These are phyloP conservation scores for Melinaea marsaeus DNA, from an alignment of 2,888 invertebrate genomes.

Conservation along the genomic window DNA sequence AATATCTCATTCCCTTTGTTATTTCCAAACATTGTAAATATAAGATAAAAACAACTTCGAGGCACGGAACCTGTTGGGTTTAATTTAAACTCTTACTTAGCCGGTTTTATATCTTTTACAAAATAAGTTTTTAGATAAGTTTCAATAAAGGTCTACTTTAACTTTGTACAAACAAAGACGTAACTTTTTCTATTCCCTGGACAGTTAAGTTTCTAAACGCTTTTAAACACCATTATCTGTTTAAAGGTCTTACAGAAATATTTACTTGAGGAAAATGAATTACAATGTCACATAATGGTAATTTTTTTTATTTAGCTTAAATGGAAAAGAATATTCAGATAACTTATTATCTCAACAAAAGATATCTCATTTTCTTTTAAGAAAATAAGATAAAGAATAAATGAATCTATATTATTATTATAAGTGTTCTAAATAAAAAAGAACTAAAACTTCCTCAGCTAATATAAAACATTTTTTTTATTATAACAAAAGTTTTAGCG, in stretches of 20 bases:
- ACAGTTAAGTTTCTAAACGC: conserved; percentile 26
- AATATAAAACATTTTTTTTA: no score
- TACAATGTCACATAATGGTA: background rate
- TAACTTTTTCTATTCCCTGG: conserved; percentile 25
- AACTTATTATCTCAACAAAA: no score
- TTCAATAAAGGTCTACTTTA: conserved; percentile 21
- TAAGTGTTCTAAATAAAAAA: no score
- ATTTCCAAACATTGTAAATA: no score
- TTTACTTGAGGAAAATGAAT: conserved; percentile 4
- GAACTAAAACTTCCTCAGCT: no score
- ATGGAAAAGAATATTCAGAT: no score
- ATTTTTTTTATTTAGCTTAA: no score
- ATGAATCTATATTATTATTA: no score
- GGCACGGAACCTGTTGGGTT: background rate
- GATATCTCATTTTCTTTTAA: no score
- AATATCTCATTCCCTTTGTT: no score
- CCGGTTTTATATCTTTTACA: conserved; percentile 2
- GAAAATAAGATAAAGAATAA: no score
- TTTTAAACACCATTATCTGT: conserved; percentile 25
- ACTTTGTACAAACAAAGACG: conserved; percentile 24
- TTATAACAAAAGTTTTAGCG: no score
- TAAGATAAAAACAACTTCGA: background rate
- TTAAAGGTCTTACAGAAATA: conserved; percentile 20
- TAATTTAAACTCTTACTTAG: background rate
- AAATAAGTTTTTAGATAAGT: conserved; percentile 14